phyloP scores from a whole-genome alignment of 2,797 vertebrate genomes.

The Sciaenops ocellatus region DNA sequence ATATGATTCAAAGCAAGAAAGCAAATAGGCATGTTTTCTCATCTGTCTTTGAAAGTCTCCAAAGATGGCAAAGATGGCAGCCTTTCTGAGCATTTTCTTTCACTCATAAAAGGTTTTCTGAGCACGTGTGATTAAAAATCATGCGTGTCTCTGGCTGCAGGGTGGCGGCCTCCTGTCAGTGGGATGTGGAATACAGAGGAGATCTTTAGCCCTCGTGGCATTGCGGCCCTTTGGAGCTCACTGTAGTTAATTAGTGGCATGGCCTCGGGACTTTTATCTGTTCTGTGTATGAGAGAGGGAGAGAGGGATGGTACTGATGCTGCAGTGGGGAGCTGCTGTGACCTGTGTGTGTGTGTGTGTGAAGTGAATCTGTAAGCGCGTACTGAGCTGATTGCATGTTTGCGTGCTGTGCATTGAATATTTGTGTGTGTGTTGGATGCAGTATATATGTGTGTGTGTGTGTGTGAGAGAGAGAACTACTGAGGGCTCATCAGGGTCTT shows the following conservation, averaged over 20 bases:
- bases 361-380: constrained; percentile 38
- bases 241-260: constrained; percentile 75
- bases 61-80: neutral
- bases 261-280: constrained; percentile 67
- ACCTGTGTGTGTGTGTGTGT: constrained; percentile 43
- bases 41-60: neutral
- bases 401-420: constrained; percentile 34
- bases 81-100: neutral
- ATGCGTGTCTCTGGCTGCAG: constrained; percentile 31
- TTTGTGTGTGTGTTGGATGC: constrained; percentile 15
- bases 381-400: constrained; percentile 33
- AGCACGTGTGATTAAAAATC: constrained; percentile 40
- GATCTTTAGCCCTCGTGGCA: constrained; percentile 49
- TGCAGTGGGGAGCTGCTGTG: constrained; percentile 31
- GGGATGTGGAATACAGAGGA: constrained; percentile 53
- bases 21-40: neutral
- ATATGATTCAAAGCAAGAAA: neutral
- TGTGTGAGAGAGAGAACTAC: neutral
- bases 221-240: constrained; percentile 56
- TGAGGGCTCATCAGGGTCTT: constrained; percentile 23
- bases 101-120: constrained; percentile 16
- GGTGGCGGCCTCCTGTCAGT: constrained; percentile 51
- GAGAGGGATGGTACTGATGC: constrained; percentile 31
- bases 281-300: constrained; percentile 47
- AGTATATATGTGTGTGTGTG: constrained; percentile 1